Evolutionary conservation across 2,113 vertebrate species (phyloP).

Genomic region (Amphiprion percula): DNA sequence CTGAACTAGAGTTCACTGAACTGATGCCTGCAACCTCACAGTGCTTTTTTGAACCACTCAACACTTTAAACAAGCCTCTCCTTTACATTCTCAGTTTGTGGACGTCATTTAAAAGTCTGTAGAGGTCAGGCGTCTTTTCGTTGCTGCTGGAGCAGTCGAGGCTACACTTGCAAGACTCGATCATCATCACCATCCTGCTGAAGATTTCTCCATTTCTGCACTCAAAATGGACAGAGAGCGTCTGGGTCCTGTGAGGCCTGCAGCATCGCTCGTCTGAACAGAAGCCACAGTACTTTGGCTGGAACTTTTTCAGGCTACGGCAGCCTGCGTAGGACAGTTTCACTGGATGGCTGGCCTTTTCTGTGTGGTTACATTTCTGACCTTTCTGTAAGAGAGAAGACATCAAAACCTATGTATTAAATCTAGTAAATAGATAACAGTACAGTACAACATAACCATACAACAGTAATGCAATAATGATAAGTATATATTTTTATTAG

Average conservation of each 20-base stretch:
- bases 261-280: conserved; percentile 92
- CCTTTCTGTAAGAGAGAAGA: conserved; percentile 85
- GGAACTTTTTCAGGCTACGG: conserved; percentile 90
- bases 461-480: neutral
- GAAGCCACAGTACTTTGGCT: conserved; percentile 90
- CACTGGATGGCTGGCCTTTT: conserved; percentile 82
- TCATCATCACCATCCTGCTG: conserved; percentile 93
- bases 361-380: conserved; percentile 90
- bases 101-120: conserved; percentile 89
- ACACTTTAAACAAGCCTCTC: neutral
- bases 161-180: conserved; percentile 92
- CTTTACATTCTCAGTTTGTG: conserved; percentile 79
- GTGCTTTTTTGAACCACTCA: neutral
- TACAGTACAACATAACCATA: too few relatives aligned
- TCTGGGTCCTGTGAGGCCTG: conserved; percentile 89
- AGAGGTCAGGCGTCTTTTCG: conserved; percentile 80
- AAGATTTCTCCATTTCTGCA: conserved; percentile 89
- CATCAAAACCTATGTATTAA: conserved; percentile 11
- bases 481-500: neutral
- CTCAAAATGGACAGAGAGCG: conserved; percentile 88
- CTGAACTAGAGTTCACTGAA: conserved; percentile 2
- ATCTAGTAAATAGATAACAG: too few relatives aligned
- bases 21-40: conserved; percentile 6
- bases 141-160: conserved; percentile 85
- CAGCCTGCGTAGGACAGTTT: conserved; percentile 89